Evolutionary conservation across 2,888 invertebrate genomes (phyloP).

Genomic region (Coenonympha arcania): DNA sequence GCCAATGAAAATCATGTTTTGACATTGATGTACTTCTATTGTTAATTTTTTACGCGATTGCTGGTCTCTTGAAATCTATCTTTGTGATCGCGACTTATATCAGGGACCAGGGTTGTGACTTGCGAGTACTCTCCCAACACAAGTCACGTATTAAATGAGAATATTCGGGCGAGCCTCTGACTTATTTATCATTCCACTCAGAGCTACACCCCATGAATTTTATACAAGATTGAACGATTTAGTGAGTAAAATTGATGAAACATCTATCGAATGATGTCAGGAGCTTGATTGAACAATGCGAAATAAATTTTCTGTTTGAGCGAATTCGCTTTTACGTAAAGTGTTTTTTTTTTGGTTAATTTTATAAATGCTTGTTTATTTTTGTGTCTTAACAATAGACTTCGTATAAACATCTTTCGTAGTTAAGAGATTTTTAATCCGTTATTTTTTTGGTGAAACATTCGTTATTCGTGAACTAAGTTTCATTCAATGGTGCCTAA

Average conservation of each 20-base stretch:
- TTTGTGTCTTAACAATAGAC: background rate
- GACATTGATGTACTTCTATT: too few relatives aligned
- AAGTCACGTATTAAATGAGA: constrained; percentile 75
- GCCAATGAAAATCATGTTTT: too few relatives aligned
- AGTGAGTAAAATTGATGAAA: constrained; percentile 71
- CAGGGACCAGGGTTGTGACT: too few relatives aligned
- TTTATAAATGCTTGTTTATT: constrained; percentile 11
- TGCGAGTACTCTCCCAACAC: constrained; percentile 68
- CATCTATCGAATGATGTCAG: constrained; percentile 67
- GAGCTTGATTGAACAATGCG: constrained; percentile 58
- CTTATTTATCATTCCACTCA: constrained; percentile 74
- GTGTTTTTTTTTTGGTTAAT: constrained; percentile 10
- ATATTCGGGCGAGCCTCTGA: constrained; percentile 70
- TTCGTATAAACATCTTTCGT: background rate
- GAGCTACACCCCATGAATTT: constrained; percentile 72
- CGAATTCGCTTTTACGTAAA: constrained; percentile 7
- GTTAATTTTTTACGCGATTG: too few relatives aligned
- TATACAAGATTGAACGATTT: constrained; percentile 75
- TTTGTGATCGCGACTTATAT: constrained; percentile 70
- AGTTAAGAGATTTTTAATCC: background rate
- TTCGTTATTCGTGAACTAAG: too few relatives aligned
- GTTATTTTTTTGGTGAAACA: background rate
- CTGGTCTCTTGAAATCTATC: too few relatives aligned
- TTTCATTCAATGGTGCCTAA: too few relatives aligned
- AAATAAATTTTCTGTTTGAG: constrained; percentile 8